A percentile compares a stretch with the other conserved stretches of the same genome.
phyloP scores from a whole-genome alignment of 2,113 vertebrate genomes.

The Hippolais icterina region DNA sequence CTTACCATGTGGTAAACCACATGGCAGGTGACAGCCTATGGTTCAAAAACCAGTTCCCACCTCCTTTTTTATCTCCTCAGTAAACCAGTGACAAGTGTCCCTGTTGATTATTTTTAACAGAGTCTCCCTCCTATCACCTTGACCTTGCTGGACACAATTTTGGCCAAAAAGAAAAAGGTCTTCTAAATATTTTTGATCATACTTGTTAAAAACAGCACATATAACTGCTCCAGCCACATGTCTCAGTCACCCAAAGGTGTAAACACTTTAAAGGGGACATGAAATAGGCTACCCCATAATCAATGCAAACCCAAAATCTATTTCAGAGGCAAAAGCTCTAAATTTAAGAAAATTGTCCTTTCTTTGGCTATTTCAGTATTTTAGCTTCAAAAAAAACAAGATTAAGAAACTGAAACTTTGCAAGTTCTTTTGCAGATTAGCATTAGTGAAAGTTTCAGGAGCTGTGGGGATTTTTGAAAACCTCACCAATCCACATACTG shows the following conservation, averaged over 20 bases:
- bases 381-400: background rate
- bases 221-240: background rate
- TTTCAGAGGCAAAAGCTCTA: background rate
- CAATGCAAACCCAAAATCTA: background rate
- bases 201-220: background rate
- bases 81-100: background rate
- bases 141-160: background rate
- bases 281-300: background rate
- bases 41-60: background rate
- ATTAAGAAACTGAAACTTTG: background rate
- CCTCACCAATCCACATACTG: background rate
- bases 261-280: background rate
- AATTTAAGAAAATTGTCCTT: background rate
- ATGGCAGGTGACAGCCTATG: background rate
- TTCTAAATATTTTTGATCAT: background rate
- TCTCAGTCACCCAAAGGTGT: background rate
- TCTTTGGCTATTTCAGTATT: background rate
- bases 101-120: background rate
- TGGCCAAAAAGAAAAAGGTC: background rate
- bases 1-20: background rate
- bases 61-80: background rate
- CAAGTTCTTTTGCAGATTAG: background rate
- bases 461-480: background rate
- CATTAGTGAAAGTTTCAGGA: background rate
- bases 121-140: background rate